These are phyloP conservation scores for Manduca sexta DNA, from an alignment of 1,140 invertebrate species.

Conservation along the genomic window DNA sequence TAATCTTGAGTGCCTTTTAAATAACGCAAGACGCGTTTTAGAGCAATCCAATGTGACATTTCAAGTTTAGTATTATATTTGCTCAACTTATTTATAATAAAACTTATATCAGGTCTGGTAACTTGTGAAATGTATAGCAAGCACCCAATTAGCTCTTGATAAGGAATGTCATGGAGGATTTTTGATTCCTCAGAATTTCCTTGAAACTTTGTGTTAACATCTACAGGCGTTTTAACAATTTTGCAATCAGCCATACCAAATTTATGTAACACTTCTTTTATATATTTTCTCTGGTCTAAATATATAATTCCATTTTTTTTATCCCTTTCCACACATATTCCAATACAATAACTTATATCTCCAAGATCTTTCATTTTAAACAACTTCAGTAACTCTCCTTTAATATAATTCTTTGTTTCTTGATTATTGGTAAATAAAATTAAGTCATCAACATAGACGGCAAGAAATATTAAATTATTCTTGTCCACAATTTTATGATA, in stretches of 20 bases:
- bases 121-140: constrained; percentile 4
- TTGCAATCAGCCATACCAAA: not conserved
- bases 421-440: too few relatives aligned
- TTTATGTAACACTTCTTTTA: constrained; percentile 1
- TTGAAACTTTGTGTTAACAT: not conserved
- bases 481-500: constrained; percentile 17
- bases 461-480: constrained; percentile 15
- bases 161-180: not conserved
- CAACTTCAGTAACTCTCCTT: constrained; percentile 1
- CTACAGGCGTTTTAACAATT: not conserved
- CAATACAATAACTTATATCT: constrained; percentile 18
- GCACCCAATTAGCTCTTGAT: constrained; percentile 5
- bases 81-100: not conserved
- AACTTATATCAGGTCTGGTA: constrained; percentile 3
- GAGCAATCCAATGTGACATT: constrained; percentile 1
- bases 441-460: constrained; percentile 16
- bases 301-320: constrained; percentile 5
- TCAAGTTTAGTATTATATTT: not conserved
- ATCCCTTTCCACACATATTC: constrained; percentile 27
- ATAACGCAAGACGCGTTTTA: constrained; percentile 1
- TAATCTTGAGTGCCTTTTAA: constrained; percentile 1
- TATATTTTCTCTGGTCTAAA: not conserved
- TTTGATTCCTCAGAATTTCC: not conserved
- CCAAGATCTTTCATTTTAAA: constrained; percentile 31
- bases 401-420: too few relatives aligned